Evolutionary conservation across 2,888 invertebrate species (phyloP).

Genomic region (Pimpla rufipes): DNA sequence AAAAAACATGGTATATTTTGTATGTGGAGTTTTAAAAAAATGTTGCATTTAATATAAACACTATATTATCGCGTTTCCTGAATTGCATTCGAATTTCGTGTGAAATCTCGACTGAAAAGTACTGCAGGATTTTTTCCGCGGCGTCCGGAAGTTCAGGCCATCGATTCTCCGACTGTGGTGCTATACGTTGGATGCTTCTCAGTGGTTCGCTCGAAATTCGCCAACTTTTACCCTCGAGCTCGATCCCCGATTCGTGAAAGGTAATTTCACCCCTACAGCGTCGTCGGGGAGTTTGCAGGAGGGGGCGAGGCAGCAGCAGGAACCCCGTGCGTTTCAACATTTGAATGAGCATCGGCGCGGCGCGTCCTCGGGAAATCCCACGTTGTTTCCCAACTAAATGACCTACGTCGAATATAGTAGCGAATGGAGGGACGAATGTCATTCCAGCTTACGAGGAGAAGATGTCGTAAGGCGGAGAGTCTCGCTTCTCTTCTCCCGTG

Average conservation of each 20-base stretch:
- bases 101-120: too few species aligned
- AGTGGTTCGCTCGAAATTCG: conserved; percentile 13
- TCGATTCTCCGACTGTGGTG: too few species aligned
- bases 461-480: conserved; percentile 75
- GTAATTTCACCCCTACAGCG: conserved; percentile 42
- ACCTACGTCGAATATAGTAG: conserved; percentile 68
- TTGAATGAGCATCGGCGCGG: conserved; percentile 64
- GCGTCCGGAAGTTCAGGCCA: too few species aligned
- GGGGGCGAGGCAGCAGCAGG: background rate
- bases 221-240: conserved; percentile 33
- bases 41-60: too few species aligned
- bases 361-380: conserved; percentile 54
- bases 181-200: background rate
- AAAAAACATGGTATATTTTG: too few species aligned
- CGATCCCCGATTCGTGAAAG: conserved; percentile 42
- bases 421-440: conserved; percentile 72
- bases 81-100: too few species aligned
- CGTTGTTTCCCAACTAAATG: conserved; percentile 68
- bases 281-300: background rate
- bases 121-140: too few species aligned
- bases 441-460: conserved; percentile 73
- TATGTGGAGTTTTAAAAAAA: too few species aligned
- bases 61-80: too few species aligned
- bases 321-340: conserved; percentile 46
- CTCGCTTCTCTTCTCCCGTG: conserved; percentile 34